A percentile compares a stretch with the other conserved stretches of the same genome.
Conservation (phyloP, 2,113 vertebrate genomes). For the Probosciger aterrimus region DNA sequence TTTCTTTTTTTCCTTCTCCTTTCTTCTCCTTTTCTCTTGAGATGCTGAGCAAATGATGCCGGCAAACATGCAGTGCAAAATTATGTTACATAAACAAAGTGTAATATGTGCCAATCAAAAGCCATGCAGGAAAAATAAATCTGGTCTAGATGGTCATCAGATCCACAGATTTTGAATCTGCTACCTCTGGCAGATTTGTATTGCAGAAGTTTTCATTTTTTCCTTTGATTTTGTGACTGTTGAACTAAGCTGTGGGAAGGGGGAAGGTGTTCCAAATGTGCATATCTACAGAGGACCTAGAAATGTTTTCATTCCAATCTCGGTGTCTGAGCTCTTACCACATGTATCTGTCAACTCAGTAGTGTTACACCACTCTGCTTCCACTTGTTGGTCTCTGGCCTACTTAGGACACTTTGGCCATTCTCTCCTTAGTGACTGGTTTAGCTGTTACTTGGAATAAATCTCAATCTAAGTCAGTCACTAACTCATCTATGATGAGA, state of each 20-base stretch:
- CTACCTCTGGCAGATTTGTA: not conserved
- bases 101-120: not conserved
- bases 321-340: not conserved
- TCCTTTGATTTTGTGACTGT: not conserved
- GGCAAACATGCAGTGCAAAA: not conserved
- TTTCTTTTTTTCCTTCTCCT: not conserved
- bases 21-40: not conserved
- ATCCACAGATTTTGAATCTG: not conserved
- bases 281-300: not conserved
- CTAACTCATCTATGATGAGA: not conserved
- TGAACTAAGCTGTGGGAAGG: not conserved
- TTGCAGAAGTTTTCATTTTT: not conserved
- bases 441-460: not conserved
- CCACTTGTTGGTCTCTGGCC: not conserved
- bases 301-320: not conserved
- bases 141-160: not conserved
- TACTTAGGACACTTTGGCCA: accelerated
- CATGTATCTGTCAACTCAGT: not conserved
- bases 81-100: not conserved
- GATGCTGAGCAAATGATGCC: not conserved
- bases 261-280: not conserved
- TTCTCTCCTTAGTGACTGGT: not conserved
- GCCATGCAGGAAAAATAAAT: not conserved
- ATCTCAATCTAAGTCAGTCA: not conserved
- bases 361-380: not conserved